These are phyloP conservation scores for Phanerotoma sp. DNA, from an alignment of 2,888 invertebrate species.

Conservation along the genomic window DNA sequence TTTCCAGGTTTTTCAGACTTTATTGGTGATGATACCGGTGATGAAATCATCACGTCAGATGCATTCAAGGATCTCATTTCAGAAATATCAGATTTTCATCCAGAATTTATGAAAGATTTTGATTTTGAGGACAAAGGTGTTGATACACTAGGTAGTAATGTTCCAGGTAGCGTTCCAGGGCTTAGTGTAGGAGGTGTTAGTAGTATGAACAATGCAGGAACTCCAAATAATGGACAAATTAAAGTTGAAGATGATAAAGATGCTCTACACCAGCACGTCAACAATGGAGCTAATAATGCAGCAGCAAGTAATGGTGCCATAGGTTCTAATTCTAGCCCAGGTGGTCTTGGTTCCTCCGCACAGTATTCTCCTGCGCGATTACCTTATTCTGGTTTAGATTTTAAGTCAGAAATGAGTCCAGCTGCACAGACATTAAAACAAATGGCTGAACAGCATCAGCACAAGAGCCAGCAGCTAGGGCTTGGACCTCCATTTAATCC, in stretches of 20 bases:
- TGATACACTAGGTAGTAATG: constrained; percentile 36
- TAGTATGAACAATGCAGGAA: constrained; percentile 34
- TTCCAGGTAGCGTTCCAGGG: constrained; percentile 19
- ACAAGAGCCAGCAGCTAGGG: constrained; percentile 71
- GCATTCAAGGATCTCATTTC: constrained; percentile 85
- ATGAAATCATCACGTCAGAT: constrained; percentile 73
- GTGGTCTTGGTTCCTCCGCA: constrained; percentile 55
- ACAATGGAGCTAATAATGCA: constrained; percentile 46
- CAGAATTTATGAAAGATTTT: constrained; percentile 80
- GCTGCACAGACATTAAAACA: constrained; percentile 95
- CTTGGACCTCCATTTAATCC: constrained; percentile 59
- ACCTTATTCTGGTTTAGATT: constrained; percentile 59
- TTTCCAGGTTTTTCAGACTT: constrained; percentile 80
- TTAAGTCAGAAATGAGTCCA: constrained; percentile 75
- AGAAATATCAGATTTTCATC: constrained; percentile 79
- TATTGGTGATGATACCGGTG: constrained; percentile 81
- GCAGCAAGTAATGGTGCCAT: constrained; percentile 36
- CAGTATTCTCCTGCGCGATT: constrained; percentile 59
- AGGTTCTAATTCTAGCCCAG: constrained; percentile 51
- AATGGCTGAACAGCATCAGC: constrained; percentile 97
- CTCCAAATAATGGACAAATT: constrained; percentile 50
- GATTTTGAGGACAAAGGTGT: constrained; percentile 69
- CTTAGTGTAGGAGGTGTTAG: constrained; percentile 26
- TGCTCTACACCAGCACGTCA: constrained; percentile 45
- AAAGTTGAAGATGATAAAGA: constrained; percentile 56